These are phyloP conservation scores for Petrolisthes manimaculis DNA, from an alignment of 2,888 invertebrate species.

Conservation along the genomic window DNA sequence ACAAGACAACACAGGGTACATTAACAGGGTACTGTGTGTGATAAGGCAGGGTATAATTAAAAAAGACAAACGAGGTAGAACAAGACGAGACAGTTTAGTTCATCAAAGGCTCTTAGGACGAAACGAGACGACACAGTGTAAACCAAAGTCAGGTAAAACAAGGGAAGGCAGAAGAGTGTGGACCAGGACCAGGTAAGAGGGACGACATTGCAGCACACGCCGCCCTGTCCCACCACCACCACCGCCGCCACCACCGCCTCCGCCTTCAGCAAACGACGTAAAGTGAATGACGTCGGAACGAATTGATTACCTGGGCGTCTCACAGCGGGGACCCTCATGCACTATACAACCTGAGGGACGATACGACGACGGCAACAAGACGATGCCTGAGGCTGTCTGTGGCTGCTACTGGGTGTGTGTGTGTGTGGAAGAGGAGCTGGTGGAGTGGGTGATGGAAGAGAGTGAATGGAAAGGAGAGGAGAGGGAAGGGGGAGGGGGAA, in stretches of 20 bases:
- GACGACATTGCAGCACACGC: not conserved
- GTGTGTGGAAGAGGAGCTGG: not conserved
- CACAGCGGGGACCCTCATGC: constrained; percentile 30
- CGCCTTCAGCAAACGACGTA: constrained; percentile 41
- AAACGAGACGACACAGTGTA: not conserved
- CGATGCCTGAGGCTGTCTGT: not conserved
- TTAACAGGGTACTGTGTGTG: not conserved
- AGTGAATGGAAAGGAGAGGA: not conserved
- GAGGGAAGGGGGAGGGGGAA: not conserved
- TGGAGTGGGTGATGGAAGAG: not conserved
- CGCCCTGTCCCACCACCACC: not conserved
- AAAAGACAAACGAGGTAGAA: not conserved
- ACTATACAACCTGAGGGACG: not conserved
- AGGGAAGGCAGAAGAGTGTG: not conserved
- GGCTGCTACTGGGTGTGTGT: not conserved
- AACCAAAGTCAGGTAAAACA: not conserved
- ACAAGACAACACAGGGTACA: not conserved
- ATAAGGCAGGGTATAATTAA: not conserved
- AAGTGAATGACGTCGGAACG: constrained; percentile 53
- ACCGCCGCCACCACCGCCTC: constrained; percentile 12
- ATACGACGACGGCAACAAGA: not conserved
- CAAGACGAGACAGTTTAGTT: not conserved
- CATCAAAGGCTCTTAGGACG: not conserved
- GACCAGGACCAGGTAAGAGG: not conserved
- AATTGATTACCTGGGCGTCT: constrained; percentile 47